Base-by-base conservation (phyloP, 2,888 invertebrate genomes). In the Blera fallax region DNA sequence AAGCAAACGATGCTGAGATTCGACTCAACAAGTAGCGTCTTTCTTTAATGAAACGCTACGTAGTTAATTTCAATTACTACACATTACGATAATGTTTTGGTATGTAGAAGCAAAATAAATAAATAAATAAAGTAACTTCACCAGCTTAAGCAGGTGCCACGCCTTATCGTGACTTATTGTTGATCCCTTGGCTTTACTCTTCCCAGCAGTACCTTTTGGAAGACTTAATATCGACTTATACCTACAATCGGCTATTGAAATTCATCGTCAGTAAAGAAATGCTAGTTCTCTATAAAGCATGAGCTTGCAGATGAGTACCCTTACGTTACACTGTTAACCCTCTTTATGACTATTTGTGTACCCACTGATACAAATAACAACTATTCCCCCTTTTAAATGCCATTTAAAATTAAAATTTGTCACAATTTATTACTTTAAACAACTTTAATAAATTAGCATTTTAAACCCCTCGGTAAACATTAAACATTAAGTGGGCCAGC, bases 391-490 rank as follows among this genome's bases (percentile, higher is more conserved):
- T 27, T 21, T 32, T 4, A 8, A 6, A 11, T 62, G 43, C 16
- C 16, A 32, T 48, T 48, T 32, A 6, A 70, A 70, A 58, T 48
- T 32, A 6, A 70, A 70, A 58, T 32, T 62, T 73, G 62, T 62
- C 73, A 50, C 37, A 52, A 56, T 32, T 29, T 21, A 43, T 29
- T 34, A 48, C n/a, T n/a, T n/a, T n/a, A n/a, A 40, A 50, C 29
- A 40, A 16, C 48, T 16, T 10, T 18, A 73, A 73, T 73, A 52
- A 73, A 73, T 62, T 65, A 34, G 5, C 34, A 14, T 50, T 34
- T 24, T 24, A 54, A 29, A 11, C 43, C 14, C 18, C 5, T 40
- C 2, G 62, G 52, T 21, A 43, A 54, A 62, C 62, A 29, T 62
- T 52, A 24, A 16, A 8, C 54, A 11, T 45, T 32, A 70, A 64